phyloP scores from a whole-genome alignment of 2,113 vertebrate genomes.

The Leiothrix lutea region DNA sequence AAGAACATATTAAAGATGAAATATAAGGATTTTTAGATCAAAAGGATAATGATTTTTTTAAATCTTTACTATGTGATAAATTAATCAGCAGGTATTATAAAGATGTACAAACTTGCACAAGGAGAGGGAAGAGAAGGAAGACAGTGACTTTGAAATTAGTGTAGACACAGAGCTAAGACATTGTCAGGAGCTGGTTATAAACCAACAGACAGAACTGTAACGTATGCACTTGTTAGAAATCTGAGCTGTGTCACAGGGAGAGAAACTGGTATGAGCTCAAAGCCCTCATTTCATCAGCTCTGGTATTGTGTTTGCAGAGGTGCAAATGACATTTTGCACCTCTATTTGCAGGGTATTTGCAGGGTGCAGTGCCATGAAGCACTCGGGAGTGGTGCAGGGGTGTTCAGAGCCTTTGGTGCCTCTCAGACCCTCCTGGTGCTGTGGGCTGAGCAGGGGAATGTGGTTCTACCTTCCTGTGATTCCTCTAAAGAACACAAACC shows the following conservation, averaged over 20 bases:
- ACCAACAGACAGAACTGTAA: neutral
- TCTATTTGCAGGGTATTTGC: too few relatives aligned
- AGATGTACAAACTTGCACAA: conserved; percentile 69
- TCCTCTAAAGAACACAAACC: neutral
- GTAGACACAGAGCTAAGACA: neutral
- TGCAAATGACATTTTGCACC: too few relatives aligned
- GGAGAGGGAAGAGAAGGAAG: conserved; percentile 61
- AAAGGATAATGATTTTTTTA: conserved; percentile 80
- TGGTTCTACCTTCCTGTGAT: neutral
- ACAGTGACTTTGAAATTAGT: conserved; percentile 71
- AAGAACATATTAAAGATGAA: conserved; percentile 84
- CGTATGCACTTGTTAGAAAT: neutral
- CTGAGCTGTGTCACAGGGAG: neutral
- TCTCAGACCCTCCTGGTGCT: neutral
- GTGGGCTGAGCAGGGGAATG: neutral
- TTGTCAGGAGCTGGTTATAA: neutral
- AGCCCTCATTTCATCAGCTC: neutral
- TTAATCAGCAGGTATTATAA: conserved; percentile 79
- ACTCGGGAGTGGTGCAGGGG: neutral
- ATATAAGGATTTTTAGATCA: conserved; percentile 84
- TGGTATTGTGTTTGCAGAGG: neutral
- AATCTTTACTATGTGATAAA: conserved; percentile 81
- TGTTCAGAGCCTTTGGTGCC: neutral
- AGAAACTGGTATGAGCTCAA: neutral
- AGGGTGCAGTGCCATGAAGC: neutral